A percentile compares a stretch with the other conserved stretches of the same genome.
phyloP scores from a whole-genome alignment of 2,113 vertebrate genomes.

The Sarotherodon lohbergeri region DNA sequence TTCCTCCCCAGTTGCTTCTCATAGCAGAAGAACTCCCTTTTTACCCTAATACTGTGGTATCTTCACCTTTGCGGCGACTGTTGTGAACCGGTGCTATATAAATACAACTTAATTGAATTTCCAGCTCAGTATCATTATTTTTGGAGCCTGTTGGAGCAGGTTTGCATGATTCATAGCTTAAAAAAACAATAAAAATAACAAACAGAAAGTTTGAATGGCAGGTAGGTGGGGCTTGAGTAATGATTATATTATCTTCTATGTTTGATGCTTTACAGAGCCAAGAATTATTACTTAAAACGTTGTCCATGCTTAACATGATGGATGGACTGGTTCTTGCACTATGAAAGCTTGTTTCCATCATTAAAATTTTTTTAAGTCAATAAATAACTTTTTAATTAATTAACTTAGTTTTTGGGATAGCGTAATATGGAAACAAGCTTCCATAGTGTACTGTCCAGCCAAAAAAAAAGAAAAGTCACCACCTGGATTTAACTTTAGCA shows the following conservation, averaged over 20 bases:
- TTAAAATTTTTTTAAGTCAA: neutral
- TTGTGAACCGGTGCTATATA: neutral
- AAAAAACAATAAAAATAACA: neutral
- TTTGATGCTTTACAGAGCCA: neutral
- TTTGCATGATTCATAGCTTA: neutral
- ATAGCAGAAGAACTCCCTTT: neutral
- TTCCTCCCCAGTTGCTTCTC: neutral
- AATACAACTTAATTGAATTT: neutral
- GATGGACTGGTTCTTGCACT: neutral
- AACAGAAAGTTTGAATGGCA: neutral
- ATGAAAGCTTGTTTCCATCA: neutral
- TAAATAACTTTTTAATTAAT: neutral
- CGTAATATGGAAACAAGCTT: neutral
- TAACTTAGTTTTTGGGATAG: neutral
- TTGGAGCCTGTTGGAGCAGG: neutral
- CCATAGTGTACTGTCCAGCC: neutral
- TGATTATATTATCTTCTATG: neutral
- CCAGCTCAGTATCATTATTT: neutral
- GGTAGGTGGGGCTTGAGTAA: neutral
- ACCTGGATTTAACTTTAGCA: neutral
- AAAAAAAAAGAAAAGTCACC: neutral
- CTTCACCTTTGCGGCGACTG: neutral
- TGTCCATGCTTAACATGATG: neutral
- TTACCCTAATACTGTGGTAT: rapidly evolving
- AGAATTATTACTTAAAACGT: rapidly evolving